Conservation (phyloP, 2,797 vertebrate species). For the Bovichtus diacanthus region DNA sequence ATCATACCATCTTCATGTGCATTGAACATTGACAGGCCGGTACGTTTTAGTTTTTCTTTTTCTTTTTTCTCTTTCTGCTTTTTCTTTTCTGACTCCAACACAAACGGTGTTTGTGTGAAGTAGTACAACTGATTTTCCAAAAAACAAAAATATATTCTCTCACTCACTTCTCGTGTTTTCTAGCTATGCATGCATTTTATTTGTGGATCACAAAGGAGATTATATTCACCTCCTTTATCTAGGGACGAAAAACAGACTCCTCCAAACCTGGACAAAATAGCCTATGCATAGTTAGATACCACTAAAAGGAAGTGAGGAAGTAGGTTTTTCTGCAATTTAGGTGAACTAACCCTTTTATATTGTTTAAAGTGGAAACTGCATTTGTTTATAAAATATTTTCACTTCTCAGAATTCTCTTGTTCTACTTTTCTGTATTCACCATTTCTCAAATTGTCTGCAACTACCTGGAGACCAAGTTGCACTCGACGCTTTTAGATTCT, state of each 20-base stretch:
- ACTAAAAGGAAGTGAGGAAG: too few relatives aligned
- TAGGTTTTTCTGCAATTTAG: neutral
- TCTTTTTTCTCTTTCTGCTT: neutral
- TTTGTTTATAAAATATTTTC: neutral
- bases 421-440: neutral
- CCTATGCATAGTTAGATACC: neutral
- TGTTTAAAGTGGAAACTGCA: too few relatives aligned
- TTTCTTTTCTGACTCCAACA: neutral
- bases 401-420: neutral
- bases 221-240: neutral
- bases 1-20: neutral
- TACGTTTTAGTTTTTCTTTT: neutral
- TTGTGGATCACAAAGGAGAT: neutral
- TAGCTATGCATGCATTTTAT: neutral
- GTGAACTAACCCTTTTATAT: neutral
- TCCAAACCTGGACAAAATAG: neutral
- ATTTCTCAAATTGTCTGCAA: neutral
- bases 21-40: neutral
- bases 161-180: too few relatives aligned
- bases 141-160: neutral
- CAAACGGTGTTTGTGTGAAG: neutral
- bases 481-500: neutral
- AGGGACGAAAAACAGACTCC: neutral
- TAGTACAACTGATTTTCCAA: neutral
- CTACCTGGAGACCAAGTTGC: neutral